These are phyloP conservation scores for Podarcis muralis DNA, from an alignment of 2,113 vertebrate species.

Conservation along the genomic window DNA sequence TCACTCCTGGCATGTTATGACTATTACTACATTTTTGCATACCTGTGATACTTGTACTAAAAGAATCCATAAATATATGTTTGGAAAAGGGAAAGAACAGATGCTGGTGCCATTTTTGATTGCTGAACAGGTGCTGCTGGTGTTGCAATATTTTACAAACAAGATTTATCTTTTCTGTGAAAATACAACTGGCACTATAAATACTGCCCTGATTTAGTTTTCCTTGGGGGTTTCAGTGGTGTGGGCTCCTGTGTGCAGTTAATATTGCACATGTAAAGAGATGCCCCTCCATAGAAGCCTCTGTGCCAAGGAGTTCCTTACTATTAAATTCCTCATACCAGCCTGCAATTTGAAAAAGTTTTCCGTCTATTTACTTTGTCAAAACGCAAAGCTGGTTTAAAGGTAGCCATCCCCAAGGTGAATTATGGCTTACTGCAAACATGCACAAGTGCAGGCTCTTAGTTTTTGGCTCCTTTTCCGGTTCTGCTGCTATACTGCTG, in stretches of 20 bases:
- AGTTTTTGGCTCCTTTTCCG: background rate
- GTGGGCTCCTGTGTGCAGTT: background rate
- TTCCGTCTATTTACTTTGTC: background rate
- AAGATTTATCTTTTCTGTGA: background rate
- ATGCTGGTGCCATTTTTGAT: slow-evolving; percentile 5
- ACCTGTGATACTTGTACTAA: too few relatives aligned
- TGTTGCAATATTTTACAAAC: background rate
- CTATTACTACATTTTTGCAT: too few relatives aligned
- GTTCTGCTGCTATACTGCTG: background rate
- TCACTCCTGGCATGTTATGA: too few relatives aligned
- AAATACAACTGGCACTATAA: background rate
- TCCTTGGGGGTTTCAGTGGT: background rate
- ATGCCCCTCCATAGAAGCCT: background rate
- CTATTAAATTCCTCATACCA: background rate
- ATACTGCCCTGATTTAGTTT: background rate
- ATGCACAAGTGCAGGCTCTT: too few relatives aligned
- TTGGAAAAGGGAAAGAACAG: background rate
- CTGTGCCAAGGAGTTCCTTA: background rate
- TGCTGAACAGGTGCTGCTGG: background rate
- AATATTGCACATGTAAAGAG: background rate
- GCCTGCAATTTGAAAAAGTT: background rate
- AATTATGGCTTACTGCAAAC: too few relatives aligned
- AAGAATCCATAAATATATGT: too few relatives aligned
- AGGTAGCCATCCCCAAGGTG: too few relatives aligned
- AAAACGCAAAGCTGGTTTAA: background rate